These are phyloP conservation scores for Melipona beecheii DNA, from an alignment of 2,888 invertebrate species.

Conservation along the genomic window DNA sequence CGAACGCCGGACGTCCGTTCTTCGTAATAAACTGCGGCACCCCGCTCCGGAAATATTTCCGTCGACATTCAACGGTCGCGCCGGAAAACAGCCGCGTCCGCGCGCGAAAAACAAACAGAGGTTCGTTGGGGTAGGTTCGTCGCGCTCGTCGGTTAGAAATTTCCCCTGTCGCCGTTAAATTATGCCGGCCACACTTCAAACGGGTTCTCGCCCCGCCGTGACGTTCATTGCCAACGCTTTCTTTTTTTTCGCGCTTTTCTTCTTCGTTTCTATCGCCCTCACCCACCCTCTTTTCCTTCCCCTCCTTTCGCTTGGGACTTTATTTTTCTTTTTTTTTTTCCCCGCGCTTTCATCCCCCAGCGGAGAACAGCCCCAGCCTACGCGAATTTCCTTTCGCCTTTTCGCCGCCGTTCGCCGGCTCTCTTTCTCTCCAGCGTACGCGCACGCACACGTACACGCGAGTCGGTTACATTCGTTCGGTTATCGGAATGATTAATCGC, in stretches of 20 bases:
- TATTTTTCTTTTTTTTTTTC: not conserved
- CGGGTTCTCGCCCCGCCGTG: slow-evolving; percentile 38
- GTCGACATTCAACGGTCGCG: slow-evolving; percentile 48
- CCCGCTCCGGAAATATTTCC: slow-evolving; percentile 64
- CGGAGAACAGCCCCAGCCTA: not conserved
- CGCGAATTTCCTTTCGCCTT: slow-evolving; percentile 1
- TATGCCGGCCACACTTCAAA: slow-evolving; percentile 63
- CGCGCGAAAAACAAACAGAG: slow-evolving; percentile 54
- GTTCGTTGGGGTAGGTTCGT: slow-evolving; percentile 2
- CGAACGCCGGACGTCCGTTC: slow-evolving; percentile 67
- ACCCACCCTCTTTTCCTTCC: no score
- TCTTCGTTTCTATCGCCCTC: not conserved
- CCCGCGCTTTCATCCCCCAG: not conserved
- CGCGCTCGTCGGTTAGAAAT: slow-evolving; percentile 58
- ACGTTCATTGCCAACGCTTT: slow-evolving; percentile 40
- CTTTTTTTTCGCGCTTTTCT: not conserved
- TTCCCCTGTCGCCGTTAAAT: slow-evolving; percentile 63
- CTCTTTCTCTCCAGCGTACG: not conserved
- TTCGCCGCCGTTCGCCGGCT: not conserved
- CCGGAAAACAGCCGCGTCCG: slow-evolving; percentile 51
- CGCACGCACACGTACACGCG: not conserved
- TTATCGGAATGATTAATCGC: slow-evolving; percentile 46
- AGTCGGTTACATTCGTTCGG: slow-evolving; percentile 29
- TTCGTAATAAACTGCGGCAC: slow-evolving; percentile 66
- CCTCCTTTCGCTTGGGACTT: not conserved